A percentile compares a stretch with the other conserved stretches of the same genome.
phyloP scores from a whole-genome alignment of 1,140 invertebrate species.

The Drosophila parvula region DNA sequence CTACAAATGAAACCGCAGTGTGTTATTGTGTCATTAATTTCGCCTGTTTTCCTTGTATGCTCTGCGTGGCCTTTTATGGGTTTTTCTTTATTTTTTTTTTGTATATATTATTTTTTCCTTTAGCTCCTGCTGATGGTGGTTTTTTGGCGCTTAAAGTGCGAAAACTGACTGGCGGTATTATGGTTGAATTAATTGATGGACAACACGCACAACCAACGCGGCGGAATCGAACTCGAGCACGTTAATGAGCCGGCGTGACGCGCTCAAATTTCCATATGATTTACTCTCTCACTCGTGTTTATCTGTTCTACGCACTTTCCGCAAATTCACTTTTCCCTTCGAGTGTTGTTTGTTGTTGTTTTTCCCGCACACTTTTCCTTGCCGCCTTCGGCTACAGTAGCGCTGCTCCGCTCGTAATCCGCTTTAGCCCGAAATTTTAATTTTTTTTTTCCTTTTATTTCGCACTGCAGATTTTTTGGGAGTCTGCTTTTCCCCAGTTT shows the following conservation, averaged over 20 bases:
- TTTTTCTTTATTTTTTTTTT: conserved; percentile 8
- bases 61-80: conserved; percentile 26
- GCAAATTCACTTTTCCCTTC: conserved; percentile 66
- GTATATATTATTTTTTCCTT: conserved; percentile 12
- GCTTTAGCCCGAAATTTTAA: conserved; percentile 78
- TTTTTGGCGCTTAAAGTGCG: conserved; percentile 65
- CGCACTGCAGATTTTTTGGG: conserved; percentile 32
- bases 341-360: conserved; percentile 19
- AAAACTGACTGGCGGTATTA: conserved; percentile 49
- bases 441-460: conserved; percentile 46
- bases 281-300: conserved; percentile 41
- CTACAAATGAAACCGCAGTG: conserved; percentile 63
- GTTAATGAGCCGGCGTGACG: conserved; percentile 71
- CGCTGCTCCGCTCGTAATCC: conserved; percentile 59
- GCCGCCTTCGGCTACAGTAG: conserved; percentile 46
- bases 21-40: conserved; percentile 72
- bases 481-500: conserved; percentile 24
- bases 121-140: conserved; percentile 14
- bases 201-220: conserved; percentile 51
- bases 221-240: conserved; percentile 10
- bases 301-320: conserved; percentile 42
- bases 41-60: conserved; percentile 17
- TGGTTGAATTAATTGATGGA: conserved; percentile 69
- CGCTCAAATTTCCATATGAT: conserved; percentile 68
- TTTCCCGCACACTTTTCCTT: conserved; percentile 50